These are phyloP conservation scores for Nysson spinosus DNA, from an alignment of 2,888 invertebrate genomes.

Conservation along the genomic window DNA sequence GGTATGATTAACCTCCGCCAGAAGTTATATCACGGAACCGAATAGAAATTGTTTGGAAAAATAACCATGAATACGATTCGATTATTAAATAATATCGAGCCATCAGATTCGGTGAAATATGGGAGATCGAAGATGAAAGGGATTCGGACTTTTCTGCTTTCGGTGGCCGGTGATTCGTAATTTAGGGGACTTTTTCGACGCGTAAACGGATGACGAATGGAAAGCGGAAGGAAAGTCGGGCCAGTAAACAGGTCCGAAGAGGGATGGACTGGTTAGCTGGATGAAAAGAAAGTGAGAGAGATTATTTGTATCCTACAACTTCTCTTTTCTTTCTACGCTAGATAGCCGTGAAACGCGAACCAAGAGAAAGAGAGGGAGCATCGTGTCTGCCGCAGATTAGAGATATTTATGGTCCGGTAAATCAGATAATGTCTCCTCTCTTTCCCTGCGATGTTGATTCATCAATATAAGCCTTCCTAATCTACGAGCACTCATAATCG, in stretches of 20 bases:
- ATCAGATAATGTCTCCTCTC: slow-evolving; percentile 66
- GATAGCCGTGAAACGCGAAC: not conserved
- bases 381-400: slow-evolving; percentile 66
- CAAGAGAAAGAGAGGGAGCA: slow-evolving; percentile 30
- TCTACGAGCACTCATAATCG: slow-evolving; percentile 18
- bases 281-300: not conserved
- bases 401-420: slow-evolving; percentile 73
- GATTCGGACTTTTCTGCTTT: slow-evolving; percentile 38
- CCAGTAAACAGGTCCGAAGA: slow-evolving; percentile 28
- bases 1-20: no score
- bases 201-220: slow-evolving; percentile 46
- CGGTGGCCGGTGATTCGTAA: slow-evolving; percentile 34
- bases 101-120: not conserved
- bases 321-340: no score
- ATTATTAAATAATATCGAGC: no score
- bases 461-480: slow-evolving; percentile 56
- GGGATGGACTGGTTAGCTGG: slow-evolving; percentile 6
- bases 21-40: no score
- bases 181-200: slow-evolving; percentile 23
- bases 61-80: no score
- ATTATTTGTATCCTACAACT: no score
- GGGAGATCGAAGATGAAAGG: not conserved
- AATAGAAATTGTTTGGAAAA: no score
- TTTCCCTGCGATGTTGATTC: slow-evolving; percentile 59
- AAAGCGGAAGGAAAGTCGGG: slow-evolving; percentile 36